A percentile compares a stretch with the other conserved stretches of the same genome.
Evolutionary conservation across 2,797 vertebrate species (phyloP).

Genomic region (Kryptolebias ocellatus): DNA sequence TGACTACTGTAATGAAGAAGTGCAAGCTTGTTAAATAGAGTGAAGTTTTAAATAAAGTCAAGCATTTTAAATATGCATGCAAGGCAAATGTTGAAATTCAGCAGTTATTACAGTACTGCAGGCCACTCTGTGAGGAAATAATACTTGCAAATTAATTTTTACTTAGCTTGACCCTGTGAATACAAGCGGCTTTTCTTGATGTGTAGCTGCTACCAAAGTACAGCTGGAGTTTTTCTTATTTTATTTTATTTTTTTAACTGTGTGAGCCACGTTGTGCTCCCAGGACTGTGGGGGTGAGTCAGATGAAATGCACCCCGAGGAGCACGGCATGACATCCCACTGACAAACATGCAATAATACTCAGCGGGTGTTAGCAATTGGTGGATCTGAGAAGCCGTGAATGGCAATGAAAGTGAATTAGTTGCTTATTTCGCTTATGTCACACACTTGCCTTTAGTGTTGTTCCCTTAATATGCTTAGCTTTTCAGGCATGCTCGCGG

Average conservation of each 20-base stretch:
- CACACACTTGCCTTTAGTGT: slow-evolving; percentile 43
- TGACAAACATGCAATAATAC: slow-evolving; percentile 62
- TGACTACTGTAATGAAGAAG: slow-evolving; percentile 41
- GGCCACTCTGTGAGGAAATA: slow-evolving; percentile 14
- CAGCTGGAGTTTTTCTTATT: slow-evolving; percentile 8
- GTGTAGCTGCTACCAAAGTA: slow-evolving; percentile 35
- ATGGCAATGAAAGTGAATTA: slow-evolving; percentile 60
- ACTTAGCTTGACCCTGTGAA: slow-evolving; percentile 33
- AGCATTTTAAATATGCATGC: slow-evolving; percentile 30
- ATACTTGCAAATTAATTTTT: slow-evolving; percentile 23
- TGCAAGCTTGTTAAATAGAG: slow-evolving; percentile 39
- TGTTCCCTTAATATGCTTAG: slow-evolving; percentile 38
- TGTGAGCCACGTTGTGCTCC: slow-evolving; percentile 39
- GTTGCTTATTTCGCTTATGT: slow-evolving; percentile 37
- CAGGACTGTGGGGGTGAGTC: slow-evolving; percentile 60
- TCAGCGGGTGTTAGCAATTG: slow-evolving; percentile 43
- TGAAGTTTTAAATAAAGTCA: slow-evolving; percentile 33
- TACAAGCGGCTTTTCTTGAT: slow-evolving; percentile 29
- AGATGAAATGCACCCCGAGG: slow-evolving; percentile 64
- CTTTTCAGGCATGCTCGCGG: slow-evolving; percentile 13
- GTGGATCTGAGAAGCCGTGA: slow-evolving; percentile 44
- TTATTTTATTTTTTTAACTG: slow-evolving; percentile 34
- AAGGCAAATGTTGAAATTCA: slow-evolving; percentile 19
- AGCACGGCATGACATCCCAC: slow-evolving; percentile 50
- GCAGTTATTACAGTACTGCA: slow-evolving; percentile 4